Evolutionary conservation across 1,140 invertebrate species (phyloP).

Genomic region (Kradibia gibbosae): DNA sequence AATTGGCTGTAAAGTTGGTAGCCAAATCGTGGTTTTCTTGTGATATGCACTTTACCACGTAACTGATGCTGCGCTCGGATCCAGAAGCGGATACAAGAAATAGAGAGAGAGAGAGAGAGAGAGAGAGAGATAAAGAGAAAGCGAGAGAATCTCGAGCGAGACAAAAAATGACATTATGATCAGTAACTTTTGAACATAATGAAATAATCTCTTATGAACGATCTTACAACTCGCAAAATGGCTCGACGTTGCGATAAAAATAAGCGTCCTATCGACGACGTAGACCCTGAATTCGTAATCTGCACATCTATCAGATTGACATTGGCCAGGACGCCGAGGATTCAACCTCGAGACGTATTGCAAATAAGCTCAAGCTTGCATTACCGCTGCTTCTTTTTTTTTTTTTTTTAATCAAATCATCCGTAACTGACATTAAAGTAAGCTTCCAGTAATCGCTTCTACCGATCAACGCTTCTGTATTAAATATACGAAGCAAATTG

Average conservation of each 20-base stretch:
- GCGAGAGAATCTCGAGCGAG: no score
- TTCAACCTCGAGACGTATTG: not conserved
- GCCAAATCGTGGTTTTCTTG: slow-evolving; percentile 50
- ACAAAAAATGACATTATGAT: no score
- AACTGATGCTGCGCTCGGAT: slow-evolving; percentile 52
- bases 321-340: no score
- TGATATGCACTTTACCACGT: slow-evolving; percentile 53
- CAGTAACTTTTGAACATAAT: slow-evolving; percentile 48
- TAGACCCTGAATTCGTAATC: slow-evolving; percentile 20
- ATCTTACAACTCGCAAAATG: slow-evolving; percentile 37
- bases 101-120: not conserved
- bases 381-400: no score
- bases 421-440: no score
- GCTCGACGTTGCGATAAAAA: not conserved
- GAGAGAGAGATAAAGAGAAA: not conserved
- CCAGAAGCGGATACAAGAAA: not conserved
- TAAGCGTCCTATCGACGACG: not conserved
- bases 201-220: slow-evolving; percentile 59
- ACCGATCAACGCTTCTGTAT: no score
- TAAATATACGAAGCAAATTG: no score
- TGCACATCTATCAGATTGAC: slow-evolving; percentile 5
- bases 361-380: not conserved
- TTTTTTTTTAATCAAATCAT: no score
- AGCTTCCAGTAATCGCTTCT: no score
- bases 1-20: slow-evolving; percentile 63